These are phyloP conservation scores for Hemitrygon akajei DNA, from an alignment of 2,797 vertebrate species.

Conservation along the genomic window DNA sequence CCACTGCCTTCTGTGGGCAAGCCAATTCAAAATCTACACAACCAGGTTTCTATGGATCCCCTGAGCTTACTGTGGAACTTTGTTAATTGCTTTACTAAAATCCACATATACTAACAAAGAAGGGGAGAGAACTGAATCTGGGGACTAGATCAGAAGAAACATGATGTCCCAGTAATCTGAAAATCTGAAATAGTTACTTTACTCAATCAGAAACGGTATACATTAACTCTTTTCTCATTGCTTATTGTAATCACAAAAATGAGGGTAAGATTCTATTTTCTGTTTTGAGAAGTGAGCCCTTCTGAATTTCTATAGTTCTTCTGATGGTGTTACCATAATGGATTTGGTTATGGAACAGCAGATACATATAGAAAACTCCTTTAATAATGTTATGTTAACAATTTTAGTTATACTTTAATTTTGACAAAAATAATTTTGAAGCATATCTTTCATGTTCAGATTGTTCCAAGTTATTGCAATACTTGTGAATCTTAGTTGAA, in stretches of 20 bases:
- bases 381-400: background rate
- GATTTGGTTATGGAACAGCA: background rate
- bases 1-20: too few relatives aligned
- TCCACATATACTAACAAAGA: background rate
- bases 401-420: background rate
- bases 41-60: too few relatives aligned
- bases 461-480: background rate
- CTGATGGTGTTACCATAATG: too few relatives aligned
- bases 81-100: too few relatives aligned
- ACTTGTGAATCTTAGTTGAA: background rate
- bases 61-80: too few relatives aligned
- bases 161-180: background rate
- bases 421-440: background rate
- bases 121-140: background rate
- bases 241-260: background rate
- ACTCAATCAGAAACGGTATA: background rate
- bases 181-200: background rate
- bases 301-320: background rate
- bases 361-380: background rate
- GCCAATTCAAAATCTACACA: too few relatives aligned
- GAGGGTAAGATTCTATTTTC: background rate
- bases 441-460: background rate
- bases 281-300: background rate
- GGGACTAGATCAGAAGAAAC: background rate
- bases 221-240: background rate